Evolutionary conservation across 2,113 vertebrate species (phyloP).

Genomic region (Phalacrocorax aristotelis): DNA sequence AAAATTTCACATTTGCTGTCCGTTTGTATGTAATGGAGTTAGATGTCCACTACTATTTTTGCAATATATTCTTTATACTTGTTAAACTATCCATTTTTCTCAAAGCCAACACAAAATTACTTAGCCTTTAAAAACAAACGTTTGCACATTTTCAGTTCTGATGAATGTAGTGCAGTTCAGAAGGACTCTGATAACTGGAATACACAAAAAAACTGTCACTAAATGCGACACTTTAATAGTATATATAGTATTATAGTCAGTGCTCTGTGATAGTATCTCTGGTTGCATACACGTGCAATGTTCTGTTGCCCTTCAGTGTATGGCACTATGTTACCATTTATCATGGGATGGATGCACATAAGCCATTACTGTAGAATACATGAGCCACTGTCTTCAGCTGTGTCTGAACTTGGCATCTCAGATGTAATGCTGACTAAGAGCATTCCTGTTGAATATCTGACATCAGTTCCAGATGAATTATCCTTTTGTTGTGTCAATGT

Average conservation of each 20-base stretch:
- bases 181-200: background rate
- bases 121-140: background rate
- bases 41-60: background rate
- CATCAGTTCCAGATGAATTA: background rate
- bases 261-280: background rate
- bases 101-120: background rate
- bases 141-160: background rate
- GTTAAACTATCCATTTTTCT: background rate
- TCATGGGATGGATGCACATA: background rate
- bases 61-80: background rate
- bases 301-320: background rate
- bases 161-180: background rate
- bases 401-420: background rate
- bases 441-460: background rate
- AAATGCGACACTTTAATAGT: background rate
- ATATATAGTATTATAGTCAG: background rate
- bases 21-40: background rate
- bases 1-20: background rate
- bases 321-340: background rate
- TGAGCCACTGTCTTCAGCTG: background rate
- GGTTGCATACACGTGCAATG: background rate
- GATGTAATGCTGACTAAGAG: background rate
- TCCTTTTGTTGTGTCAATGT: background rate
- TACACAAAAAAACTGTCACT: background rate
- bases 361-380: background rate